Evolutionary conservation across 2,113 vertebrate species (phyloP).

Genomic region (Anarrhichthys ocellatus): DNA sequence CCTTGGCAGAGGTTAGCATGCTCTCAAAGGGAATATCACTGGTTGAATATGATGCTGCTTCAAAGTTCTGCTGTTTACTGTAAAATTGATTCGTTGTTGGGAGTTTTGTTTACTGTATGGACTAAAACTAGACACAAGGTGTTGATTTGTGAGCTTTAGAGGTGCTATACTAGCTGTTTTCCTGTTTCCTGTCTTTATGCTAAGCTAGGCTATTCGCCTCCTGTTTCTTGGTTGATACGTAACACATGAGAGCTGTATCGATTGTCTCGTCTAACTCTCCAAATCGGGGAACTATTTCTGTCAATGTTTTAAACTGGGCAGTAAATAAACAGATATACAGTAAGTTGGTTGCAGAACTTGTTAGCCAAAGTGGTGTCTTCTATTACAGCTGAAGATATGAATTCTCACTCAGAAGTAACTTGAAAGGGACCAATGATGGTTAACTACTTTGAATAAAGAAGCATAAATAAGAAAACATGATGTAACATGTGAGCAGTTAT

Average conservation of each 20-base stretch:
- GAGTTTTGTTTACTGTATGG: neutral
- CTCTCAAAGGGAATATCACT: slow-evolving; percentile 3
- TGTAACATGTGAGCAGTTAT: neutral
- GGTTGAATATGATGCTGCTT: neutral
- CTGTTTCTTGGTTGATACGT: neutral
- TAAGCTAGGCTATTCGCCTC: slow-evolving; percentile 31
- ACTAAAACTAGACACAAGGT: neutral
- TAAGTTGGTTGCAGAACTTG: neutral
- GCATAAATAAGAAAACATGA: neutral
- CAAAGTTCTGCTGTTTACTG: neutral
- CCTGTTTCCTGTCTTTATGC: slow-evolving; percentile 5
- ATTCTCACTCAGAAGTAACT: neutral
- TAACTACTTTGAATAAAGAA: neutral
- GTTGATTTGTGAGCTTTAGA: neutral
- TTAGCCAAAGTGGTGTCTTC: neutral
- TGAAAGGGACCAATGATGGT: neutral
- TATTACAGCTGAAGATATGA: neutral
- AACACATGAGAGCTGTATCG: neutral
- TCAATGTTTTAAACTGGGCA: neutral
- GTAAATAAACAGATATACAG: slow-evolving; percentile 6
- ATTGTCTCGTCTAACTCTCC: neutral
- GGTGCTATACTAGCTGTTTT: neutral
- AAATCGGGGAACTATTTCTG: neutral
- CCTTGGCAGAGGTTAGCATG: slow-evolving; percentile 5
- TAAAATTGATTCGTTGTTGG: neutral